Conservation (phyloP, 2,113 vertebrate species). For the Mesitornis unicolor region DNA sequence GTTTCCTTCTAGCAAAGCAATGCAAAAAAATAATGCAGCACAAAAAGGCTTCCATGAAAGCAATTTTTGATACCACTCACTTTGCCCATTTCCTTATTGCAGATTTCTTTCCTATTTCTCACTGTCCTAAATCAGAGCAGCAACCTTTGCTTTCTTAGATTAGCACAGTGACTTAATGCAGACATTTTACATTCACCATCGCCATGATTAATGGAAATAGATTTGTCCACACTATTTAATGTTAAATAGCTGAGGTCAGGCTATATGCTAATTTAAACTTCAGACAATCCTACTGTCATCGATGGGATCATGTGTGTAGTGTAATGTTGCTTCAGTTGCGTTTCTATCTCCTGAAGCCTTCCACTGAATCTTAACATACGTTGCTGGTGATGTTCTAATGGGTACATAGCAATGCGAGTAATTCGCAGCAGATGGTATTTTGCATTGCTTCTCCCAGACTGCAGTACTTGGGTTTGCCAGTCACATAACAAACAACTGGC, state of each 20-base stretch:
- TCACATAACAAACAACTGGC: neutral
- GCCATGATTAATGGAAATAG: neutral
- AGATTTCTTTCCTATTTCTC: neutral
- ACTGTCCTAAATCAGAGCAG: neutral
- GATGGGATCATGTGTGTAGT: neutral
- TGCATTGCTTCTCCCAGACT: neutral
- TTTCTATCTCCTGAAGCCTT: neutral
- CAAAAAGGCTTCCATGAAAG: neutral
- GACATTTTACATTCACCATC: neutral
- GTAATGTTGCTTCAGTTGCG: neutral
- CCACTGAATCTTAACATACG: neutral
- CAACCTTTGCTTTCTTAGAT: neutral
- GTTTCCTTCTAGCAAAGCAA: neutral
- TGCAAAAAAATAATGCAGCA: neutral
- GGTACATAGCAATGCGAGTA: neutral
- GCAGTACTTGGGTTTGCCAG: neutral
- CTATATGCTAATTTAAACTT: constrained; percentile 8
- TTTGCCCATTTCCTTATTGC: neutral
- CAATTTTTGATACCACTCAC: neutral
- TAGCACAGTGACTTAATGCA: neutral
- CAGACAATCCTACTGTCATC: neutral
- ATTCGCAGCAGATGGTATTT: neutral
- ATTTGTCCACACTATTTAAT: neutral
- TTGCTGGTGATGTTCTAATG: neutral
- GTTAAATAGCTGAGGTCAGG: neutral